Evolutionary conservation across 53 echinoderm and acorn worm species (phyloP), one percentile per base, ranked within the genome.

Genomic region (Paelopatides confundens): DNA sequence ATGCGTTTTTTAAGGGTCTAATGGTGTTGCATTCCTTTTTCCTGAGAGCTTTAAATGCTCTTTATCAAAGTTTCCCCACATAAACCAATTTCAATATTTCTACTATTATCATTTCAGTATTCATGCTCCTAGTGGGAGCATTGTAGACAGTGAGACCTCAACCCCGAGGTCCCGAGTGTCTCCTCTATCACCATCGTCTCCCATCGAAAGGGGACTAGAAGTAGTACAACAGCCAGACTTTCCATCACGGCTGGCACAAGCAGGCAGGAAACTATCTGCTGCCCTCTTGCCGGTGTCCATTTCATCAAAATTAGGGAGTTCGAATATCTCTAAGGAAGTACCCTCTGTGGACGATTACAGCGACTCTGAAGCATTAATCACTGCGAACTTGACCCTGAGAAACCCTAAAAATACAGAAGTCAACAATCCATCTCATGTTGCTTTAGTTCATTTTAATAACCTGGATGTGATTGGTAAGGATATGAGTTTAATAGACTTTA

Each of bases 41-140:
- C n/a, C n/a, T n/a, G n/a, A n/a, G n/a, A n/a, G n/a, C n/a, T n/a
- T n/a, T n/a, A n/a, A n/a, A n/a, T n/a, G n/a, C n/a, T n/a, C n/a
- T n/a, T n/a, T n/a, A n/a, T n/a, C n/a, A n/a, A n/a, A n/a, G n/a
- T n/a, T n/a, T n/a, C n/a, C n/a, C n/a, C n/a, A n/a, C n/a, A n/a
- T n/a, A n/a, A n/a, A n/a, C n/a, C n/a, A n/a, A n/a, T n/a, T n/a
- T n/a, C n/a, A n/a, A n/a, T n/a, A n/a, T n/a, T n/a, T n/a, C n/a
- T n/a, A n/a, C n/a, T n/a, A n/a, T n/a, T n/a, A 2, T 26, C 24
- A n/a, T 74, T 85, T 34, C 82, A 96, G 99, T 70, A 62, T 99
- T 86, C 94, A 99, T 86, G 91, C 87, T 12, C 88, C 95, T 15
- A 99, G 99, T 86, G 99, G 99, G 4, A 99, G 93, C 51, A 99